A percentile compares a stretch with the other conserved stretches of the same genome.
Conservation (phyloP, 2,888 invertebrate genomes). For the Agrochola circellaris region DNA sequence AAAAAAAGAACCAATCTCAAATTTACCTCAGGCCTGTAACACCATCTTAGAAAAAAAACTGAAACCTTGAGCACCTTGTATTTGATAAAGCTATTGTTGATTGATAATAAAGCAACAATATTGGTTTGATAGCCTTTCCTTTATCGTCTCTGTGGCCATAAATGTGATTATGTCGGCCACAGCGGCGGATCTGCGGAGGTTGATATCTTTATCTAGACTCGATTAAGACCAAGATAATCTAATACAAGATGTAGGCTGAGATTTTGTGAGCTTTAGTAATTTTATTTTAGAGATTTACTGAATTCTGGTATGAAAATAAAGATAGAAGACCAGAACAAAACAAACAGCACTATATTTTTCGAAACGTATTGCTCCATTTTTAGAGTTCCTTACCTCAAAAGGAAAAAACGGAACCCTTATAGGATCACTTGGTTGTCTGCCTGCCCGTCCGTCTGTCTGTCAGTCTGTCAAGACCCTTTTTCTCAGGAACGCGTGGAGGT, state of each 20-base stretch:
- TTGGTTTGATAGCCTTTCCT: constrained; percentile 36
- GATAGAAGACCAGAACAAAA: too few species aligned
- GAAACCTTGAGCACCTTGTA: constrained; percentile 28
- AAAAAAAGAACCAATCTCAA: too few species aligned
- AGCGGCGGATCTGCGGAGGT: constrained; percentile 5
- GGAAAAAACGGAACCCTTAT: too few species aligned
- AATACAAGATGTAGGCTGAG: not conserved
- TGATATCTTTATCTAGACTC: constrained; percentile 34
- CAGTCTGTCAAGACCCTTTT: too few species aligned
- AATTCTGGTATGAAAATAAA: too few species aligned
- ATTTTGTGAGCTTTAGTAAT: not conserved
- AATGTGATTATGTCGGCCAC: constrained; percentile 40
- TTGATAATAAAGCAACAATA: constrained; percentile 53
- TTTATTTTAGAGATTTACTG: not conserved
- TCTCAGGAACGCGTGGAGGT: too few species aligned
- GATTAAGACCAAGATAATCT: constrained; percentile 14
- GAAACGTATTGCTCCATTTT: too few species aligned
- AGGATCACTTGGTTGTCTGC: too few species aligned
- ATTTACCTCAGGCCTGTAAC: not conserved
- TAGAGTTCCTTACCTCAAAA: too few species aligned
- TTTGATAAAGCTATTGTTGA: constrained; percentile 43
- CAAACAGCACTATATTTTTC: too few species aligned
- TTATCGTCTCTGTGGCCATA: constrained; percentile 28
- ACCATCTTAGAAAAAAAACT: not conserved
- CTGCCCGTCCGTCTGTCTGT: too few species aligned